Conservation (phyloP, 2,113 vertebrate species). For the Proteles cristata region DNA sequence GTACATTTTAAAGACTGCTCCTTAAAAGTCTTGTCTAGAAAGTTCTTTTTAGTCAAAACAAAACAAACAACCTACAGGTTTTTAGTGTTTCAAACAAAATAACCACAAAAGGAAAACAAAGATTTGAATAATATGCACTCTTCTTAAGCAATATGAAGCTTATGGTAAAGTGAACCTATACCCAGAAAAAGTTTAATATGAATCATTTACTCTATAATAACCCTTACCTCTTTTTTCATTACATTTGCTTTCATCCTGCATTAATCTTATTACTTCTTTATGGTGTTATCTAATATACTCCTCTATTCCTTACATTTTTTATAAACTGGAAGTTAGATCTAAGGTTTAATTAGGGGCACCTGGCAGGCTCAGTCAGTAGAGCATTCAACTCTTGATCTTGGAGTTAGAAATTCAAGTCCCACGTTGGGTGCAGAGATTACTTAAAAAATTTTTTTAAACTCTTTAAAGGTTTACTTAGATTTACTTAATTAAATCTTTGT, state of each 20-base stretch:
- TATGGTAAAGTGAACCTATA: not conserved
- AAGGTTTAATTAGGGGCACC: not conserved
- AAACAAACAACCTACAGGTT: not conserved
- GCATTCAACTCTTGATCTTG: not conserved
- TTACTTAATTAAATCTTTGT: not conserved
- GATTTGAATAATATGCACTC: not conserved
- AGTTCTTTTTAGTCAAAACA: not conserved
- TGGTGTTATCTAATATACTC: not conserved
- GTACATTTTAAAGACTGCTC: not conserved
- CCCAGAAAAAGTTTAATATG: not conserved
- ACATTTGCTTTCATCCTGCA: not conserved
- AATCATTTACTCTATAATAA: not conserved
- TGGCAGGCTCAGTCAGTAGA: not conserved
- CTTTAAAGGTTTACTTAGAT: slow-evolving; percentile 21
- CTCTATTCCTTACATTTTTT: not conserved
- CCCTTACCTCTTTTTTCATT: not conserved
- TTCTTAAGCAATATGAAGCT: not conserved
- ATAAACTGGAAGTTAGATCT: not conserved
- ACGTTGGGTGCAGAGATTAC: not conserved
- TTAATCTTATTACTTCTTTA: not conserved
- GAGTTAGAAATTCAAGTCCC: not conserved
- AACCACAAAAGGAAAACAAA: not conserved
- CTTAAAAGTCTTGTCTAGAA: not conserved
- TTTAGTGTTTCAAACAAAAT: not conserved
- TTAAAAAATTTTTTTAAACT: not conserved